A percentile compares a stretch with the other conserved stretches of the same genome.
Evolutionary conservation across 2,113 vertebrate genomes (phyloP).

Genomic region (Zosterops lateralis): DNA sequence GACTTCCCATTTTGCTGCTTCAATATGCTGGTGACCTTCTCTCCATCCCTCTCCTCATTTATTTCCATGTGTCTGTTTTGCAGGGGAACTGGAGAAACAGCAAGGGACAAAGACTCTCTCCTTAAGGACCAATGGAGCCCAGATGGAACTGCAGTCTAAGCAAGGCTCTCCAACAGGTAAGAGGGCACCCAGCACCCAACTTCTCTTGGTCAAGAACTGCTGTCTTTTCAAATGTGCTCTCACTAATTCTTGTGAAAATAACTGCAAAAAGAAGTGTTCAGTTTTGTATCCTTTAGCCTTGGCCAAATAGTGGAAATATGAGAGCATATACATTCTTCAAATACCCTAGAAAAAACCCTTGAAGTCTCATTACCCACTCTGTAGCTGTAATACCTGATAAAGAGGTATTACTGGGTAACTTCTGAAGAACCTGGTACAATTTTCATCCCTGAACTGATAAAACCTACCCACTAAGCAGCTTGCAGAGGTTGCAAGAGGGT

Average conservation of each 20-base stretch:
- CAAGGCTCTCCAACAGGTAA: conserved; percentile 90
- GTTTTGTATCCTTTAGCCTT: neutral
- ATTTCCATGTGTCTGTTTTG: neutral
- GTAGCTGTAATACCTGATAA: neutral
- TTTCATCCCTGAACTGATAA: neutral
- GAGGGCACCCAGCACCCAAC: neutral
- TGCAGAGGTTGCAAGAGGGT: neutral
- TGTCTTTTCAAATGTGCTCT: neutral
- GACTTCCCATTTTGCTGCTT: neutral
- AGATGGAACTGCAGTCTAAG: conserved; percentile 85
- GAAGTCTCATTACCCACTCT: neutral
- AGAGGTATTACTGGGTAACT: neutral
- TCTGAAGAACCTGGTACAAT: neutral
- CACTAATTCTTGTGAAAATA: neutral
- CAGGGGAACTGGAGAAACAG: conserved; percentile 96
- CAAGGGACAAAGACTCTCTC: conserved; percentile 85
- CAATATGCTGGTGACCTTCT: neutral
- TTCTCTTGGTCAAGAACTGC: neutral
- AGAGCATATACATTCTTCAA: neutral
- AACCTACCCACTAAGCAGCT: neutral
- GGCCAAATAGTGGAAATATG: neutral
- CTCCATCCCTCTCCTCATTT: neutral
- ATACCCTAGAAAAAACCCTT: neutral
- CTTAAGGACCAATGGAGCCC: conserved; percentile 84
- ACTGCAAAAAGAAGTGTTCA: neutral